Conservation (phyloP, 2,888 invertebrate genomes). For the Merodon equestris region DNA sequence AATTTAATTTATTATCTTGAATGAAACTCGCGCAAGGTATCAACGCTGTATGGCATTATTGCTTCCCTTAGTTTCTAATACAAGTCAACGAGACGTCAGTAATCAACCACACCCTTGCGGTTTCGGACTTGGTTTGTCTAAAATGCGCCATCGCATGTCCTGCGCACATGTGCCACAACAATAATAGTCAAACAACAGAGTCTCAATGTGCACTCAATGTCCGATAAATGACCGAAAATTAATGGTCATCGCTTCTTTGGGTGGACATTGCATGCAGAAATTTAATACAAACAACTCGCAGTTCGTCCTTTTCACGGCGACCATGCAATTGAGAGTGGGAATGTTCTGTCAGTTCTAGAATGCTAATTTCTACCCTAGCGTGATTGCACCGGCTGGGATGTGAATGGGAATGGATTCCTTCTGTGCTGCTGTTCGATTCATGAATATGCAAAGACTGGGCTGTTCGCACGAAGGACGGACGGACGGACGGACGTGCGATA, state of each 20-base stretch:
- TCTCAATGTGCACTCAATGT: background rate
- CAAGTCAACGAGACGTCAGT: constrained; percentile 59
- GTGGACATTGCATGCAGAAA: constrained; percentile 49
- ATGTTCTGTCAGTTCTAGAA: constrained; percentile 62
- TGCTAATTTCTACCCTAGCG: constrained; percentile 64
- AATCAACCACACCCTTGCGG: constrained; percentile 60
- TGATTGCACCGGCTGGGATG: constrained; percentile 46
- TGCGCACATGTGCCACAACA: constrained; percentile 46
- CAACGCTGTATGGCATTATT: background rate
- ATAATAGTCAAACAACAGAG: no score
- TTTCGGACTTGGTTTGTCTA: constrained; percentile 14
- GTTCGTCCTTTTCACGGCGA: no score
- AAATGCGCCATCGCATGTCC: constrained; percentile 52
- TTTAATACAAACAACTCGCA: constrained; percentile 15
- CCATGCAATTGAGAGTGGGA: constrained; percentile 22
- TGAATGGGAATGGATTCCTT: background rate
- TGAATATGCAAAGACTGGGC: constrained; percentile 38
- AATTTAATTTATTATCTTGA: constrained; percentile 57
- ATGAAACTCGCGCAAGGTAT: constrained; percentile 9
- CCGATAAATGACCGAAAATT: constrained; percentile 57
- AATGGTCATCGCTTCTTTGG: constrained; percentile 53
- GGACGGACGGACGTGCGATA: constrained; percentile 3
- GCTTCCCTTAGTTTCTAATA: constrained; percentile 24
- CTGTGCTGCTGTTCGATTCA: constrained; percentile 9
- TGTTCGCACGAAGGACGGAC: no score